These are phyloP conservation scores for Mayetiola destructor DNA, from an alignment of 2,888 invertebrate genomes.

Conservation along the genomic window DNA sequence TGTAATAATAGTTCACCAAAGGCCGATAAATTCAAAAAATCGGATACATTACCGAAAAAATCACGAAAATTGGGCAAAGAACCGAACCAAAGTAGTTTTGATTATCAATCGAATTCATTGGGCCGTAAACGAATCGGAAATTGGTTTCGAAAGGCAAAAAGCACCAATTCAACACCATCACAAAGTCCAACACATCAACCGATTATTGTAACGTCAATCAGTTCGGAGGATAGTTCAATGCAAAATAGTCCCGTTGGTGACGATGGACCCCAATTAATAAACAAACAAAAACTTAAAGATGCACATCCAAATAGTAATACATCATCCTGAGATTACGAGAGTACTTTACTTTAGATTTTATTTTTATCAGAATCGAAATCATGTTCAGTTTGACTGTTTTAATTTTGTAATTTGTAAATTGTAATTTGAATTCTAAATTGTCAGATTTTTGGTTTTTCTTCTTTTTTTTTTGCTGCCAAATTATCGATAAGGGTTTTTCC, in stretches of 20 bases:
- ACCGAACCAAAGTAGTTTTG: conserved; percentile 19
- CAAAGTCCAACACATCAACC: conserved; percentile 34
- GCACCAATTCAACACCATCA: conserved; percentile 33
- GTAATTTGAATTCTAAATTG: too few species aligned
- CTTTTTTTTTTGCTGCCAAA: too few species aligned
- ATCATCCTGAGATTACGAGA: conserved; percentile 20
- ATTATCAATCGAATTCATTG: conserved; percentile 30
- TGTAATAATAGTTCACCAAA: neutral
- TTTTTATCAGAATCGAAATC: too few species aligned
- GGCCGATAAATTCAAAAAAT: conserved; percentile 20
- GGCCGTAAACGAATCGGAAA: conserved; percentile 33
- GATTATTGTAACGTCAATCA: conserved; percentile 16
- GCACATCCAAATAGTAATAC: neutral
- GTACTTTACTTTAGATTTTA: conserved; percentile 18
- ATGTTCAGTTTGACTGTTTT: too few species aligned
- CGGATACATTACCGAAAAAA: conserved; percentile 33
- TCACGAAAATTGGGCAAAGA: conserved; percentile 21
- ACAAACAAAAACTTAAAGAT: neutral
- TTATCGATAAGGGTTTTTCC: too few species aligned
- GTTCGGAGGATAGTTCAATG: conserved; percentile 22
- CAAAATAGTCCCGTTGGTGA: conserved; percentile 22
- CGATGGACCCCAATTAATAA: neutral
- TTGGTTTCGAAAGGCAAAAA: conserved; percentile 36
- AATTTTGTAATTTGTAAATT: too few species aligned
- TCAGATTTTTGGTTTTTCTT: too few species aligned